Evolutionary conservation across 1,140 invertebrate genomes (phyloP).

Genomic region (Pseudomyrmex concolor): DNA sequence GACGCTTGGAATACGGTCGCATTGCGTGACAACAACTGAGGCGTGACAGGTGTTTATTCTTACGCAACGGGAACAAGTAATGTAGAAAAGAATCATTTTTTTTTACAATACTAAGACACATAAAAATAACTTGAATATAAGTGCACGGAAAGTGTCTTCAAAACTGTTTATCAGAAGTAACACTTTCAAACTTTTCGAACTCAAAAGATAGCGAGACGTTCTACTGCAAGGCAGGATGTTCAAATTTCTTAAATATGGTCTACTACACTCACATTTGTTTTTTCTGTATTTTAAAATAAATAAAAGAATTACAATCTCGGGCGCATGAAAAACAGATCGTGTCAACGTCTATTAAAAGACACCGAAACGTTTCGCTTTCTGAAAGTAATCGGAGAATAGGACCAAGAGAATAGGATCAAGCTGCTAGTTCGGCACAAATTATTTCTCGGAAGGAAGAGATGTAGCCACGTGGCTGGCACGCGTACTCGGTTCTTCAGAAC

Average conservation of each 20-base stretch:
- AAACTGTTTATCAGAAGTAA: background rate
- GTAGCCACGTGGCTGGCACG: slow-evolving; percentile 68
- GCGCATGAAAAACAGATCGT: background rate
- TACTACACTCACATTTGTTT: too few species aligned
- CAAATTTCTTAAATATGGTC: background rate
- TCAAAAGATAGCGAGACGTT: background rate
- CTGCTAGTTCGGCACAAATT: slow-evolving; percentile 60
- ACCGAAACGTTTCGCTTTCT: background rate
- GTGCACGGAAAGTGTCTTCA: too few species aligned
- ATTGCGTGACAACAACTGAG: slow-evolving; percentile 44
- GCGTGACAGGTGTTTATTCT: slow-evolving; percentile 37
- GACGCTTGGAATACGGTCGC: slow-evolving; percentile 17
- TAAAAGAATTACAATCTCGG: background rate
- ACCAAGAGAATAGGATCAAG: background rate
- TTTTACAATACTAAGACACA: background rate
- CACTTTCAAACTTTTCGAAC: background rate
- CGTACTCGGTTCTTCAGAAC: slow-evolving; percentile 55
- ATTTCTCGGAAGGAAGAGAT: slow-evolving; percentile 65
- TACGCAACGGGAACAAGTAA: background rate
- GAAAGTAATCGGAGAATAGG: background rate
- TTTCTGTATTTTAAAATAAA: background rate
- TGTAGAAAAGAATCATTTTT: too few species aligned
- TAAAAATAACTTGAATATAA: background rate
- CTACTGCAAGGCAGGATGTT: background rate
- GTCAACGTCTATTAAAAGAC: background rate